These are phyloP conservation scores for Coleophora flavipennella DNA, from an alignment of 2,888 invertebrate species.

Conservation along the genomic window DNA sequence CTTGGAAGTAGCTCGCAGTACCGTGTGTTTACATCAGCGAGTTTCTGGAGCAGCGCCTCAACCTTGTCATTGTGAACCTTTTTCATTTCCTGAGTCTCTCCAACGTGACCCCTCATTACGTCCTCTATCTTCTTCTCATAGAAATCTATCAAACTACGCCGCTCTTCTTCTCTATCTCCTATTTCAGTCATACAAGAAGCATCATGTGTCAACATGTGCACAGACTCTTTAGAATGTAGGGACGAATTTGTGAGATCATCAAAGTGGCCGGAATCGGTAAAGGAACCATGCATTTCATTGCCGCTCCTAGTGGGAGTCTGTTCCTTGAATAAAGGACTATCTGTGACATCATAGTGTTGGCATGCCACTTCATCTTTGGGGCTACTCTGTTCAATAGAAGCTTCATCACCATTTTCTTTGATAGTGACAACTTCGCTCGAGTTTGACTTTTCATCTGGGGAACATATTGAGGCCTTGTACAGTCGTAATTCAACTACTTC, in stretches of 20 bases:
- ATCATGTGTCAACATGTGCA: slow-evolving; percentile 69
- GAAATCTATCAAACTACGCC: slow-evolving; percentile 77
- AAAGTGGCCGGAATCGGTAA: slow-evolving; percentile 89
- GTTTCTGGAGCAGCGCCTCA: slow-evolving; percentile 79
- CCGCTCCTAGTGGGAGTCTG: slow-evolving; percentile 57
- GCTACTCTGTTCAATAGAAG: slow-evolving; percentile 40
- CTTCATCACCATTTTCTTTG: slow-evolving; percentile 75
- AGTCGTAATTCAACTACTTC: slow-evolving; percentile 86
- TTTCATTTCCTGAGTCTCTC: slow-evolving; percentile 82
- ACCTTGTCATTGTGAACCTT: slow-evolving; percentile 86
- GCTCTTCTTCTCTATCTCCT: slow-evolving; percentile 75
- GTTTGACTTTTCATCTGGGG: slow-evolving; percentile 85
- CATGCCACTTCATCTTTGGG: slow-evolving; percentile 51
- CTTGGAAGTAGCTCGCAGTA: slow-evolving; percentile 85
- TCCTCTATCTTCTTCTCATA: slow-evolving; percentile 85
- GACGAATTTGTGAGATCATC: slow-evolving; percentile 86
- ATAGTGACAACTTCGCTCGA: slow-evolving; percentile 83
- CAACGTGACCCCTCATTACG: slow-evolving; percentile 72
- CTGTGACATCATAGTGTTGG: slow-evolving; percentile 59
- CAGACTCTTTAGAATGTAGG: slow-evolving; percentile 83
- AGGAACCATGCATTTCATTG: slow-evolving; percentile 81
- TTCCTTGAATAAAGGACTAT: slow-evolving; percentile 60
- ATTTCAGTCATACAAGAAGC: slow-evolving; percentile 66
- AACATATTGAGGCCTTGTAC: slow-evolving; percentile 84
- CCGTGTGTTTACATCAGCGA: slow-evolving; percentile 82